Evolutionary conservation across 2,113 vertebrate genomes (phyloP).

Genomic region (Aythya baeri): DNA sequence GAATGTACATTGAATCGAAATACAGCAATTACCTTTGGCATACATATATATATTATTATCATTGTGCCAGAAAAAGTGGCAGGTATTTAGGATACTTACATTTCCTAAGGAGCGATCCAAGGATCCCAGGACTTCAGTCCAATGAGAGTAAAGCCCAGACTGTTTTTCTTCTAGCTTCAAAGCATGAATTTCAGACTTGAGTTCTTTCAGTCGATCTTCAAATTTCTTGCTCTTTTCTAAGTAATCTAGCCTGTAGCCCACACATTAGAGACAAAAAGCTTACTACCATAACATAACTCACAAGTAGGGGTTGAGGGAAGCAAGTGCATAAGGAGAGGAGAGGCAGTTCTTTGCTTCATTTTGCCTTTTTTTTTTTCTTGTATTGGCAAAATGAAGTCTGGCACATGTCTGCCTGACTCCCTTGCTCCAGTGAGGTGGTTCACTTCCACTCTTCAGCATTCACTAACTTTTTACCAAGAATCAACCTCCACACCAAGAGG

Average conservation of each 20-base stretch:
- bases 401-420: neutral
- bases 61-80: neutral
- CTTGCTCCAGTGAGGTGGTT: neutral
- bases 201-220: conserved; percentile 90
- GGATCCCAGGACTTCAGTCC: conserved; percentile 77
- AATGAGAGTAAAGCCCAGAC: conserved; percentile 46
- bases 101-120: conserved; percentile 80
- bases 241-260: conserved; percentile 84
- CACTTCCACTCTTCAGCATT: neutral
- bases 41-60: neutral
- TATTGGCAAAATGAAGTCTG: neutral
- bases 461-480: neutral
- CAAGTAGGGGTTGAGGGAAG: neutral
- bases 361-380: neutral
- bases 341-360: neutral
- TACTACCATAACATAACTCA: neutral
- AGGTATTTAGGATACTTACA: conserved; percentile 49
- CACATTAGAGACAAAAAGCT: neutral
- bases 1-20: neutral
- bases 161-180: conserved; percentile 91
- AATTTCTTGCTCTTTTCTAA: conserved; percentile 92
- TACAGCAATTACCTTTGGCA: neutral
- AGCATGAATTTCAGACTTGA: conserved; percentile 89
- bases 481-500: neutral
- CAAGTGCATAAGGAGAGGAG: neutral